Evolutionary conservation across 2,113 vertebrate species (phyloP), one percentile per base, ranked within the genome.

Genomic region (Acrocephalus arundinaceus): DNA sequence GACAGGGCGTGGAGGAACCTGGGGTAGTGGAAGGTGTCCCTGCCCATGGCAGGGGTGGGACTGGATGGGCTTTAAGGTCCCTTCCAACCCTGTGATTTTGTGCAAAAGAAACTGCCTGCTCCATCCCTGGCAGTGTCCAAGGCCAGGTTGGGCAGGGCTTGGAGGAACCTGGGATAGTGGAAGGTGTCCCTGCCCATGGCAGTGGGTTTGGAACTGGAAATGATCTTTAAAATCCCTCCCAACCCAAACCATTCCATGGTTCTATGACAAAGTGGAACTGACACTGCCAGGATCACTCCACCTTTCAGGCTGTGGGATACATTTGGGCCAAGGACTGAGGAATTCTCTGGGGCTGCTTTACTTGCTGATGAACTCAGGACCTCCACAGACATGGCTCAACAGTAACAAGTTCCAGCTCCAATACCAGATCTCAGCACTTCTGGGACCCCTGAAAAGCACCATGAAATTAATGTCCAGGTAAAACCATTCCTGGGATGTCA

Each of bases 131-230:
- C 22, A 78, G 18, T 46, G 12, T 11, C 2, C 73, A 6, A 46
- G 23, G 23, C 10, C 46, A 70, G n/a, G 28, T 0, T 70, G 46
- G 55, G 16, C 0, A 0, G 15, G 10, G 18, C 19, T 70, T n/a
- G 23, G 74, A 55, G 12, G 2, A 54, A 0, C 19, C n/a, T 39
- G 55, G 39, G 15, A 2, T 1, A 6, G 41, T 79, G 57, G 3
- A 21, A 72, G 13, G 30, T 63, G 75, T 55, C 66, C 48, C 41
- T 55, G n/a, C 35, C 31, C 18, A 2, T 14, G 33, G 45, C 37
- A 45, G 15, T 10, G 31, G 2, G 2, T 14, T 30, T n/a, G 13
- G 61, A 46, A 59, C 6, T 18, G 15, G 35, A 35, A 35, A 35
- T 35, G 35, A 35, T 35, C 35, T 35, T 35, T 35, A 35, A 35